A percentile compares a stretch with the other conserved stretches of the same genome.
Conservation (phyloP, 2,797 vertebrate species). For the Zalophus californianus region DNA sequence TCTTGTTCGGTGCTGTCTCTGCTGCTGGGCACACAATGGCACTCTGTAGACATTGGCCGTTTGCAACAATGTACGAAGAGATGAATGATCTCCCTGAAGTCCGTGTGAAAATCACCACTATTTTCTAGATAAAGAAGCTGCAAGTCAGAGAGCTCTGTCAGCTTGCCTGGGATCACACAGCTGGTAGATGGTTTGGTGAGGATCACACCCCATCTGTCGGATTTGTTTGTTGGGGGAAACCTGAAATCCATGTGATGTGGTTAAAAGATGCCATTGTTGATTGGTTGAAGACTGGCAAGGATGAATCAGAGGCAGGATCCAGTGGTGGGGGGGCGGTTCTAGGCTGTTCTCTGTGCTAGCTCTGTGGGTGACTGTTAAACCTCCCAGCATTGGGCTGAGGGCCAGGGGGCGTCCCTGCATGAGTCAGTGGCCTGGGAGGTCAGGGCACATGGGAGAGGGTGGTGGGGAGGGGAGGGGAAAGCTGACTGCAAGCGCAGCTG, state of each 20-base stretch:
- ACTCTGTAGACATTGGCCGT: neutral
- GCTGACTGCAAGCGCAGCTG: neutral
- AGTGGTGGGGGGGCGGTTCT: neutral
- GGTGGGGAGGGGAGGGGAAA: neutral
- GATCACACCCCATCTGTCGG: neutral
- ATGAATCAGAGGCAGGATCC: neutral
- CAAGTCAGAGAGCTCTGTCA: neutral
- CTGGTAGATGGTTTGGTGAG: neutral
- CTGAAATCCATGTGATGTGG: neutral
- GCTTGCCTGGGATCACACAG: neutral
- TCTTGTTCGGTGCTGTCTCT: neutral
- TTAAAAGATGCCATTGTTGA: neutral
- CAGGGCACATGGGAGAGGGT: neutral
- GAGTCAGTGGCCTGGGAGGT: constrained; percentile 24
- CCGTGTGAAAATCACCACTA: neutral
- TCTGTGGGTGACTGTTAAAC: neutral
- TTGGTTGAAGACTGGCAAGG: neutral
- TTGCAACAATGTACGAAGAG: neutral
- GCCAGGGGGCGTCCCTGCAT: neutral
- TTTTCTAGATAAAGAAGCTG: neutral
- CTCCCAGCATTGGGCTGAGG: neutral
- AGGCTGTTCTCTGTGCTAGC: neutral
- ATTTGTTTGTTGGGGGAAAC: neutral
- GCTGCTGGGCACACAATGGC: neutral
- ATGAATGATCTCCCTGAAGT: no score